Percentiles rank a stretch among this genome's conserved stretches.
Conservation (phyloP, 2,888 invertebrate genomes). For the Plusia festucae region DNA sequence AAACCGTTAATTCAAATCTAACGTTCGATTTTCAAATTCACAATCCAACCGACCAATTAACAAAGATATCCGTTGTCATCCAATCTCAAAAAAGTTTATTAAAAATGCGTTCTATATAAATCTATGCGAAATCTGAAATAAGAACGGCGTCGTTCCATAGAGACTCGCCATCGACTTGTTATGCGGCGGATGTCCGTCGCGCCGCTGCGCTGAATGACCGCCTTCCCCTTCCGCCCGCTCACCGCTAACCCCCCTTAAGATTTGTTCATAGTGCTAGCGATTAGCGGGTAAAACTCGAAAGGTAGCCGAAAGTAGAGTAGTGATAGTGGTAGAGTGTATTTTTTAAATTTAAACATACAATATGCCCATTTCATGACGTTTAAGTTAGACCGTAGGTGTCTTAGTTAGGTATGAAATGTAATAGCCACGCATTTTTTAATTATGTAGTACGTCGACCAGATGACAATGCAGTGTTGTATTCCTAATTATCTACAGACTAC, state of each 20-base stretch:
- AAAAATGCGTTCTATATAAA: slow-evolving; percentile 72
- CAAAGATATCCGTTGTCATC: slow-evolving; percentile 33
- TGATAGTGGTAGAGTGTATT: too few relatives aligned
- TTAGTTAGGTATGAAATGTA: too few relatives aligned
- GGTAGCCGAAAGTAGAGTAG: neutral
- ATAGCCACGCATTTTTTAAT: too few relatives aligned
- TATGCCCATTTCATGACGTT: neutral
- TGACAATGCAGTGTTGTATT: too few relatives aligned
- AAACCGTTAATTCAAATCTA: slow-evolving; percentile 8
- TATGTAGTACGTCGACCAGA: too few relatives aligned
- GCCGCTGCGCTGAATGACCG: slow-evolving; percentile 89
- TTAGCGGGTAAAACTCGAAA: slow-evolving; percentile 49
- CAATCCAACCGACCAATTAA: slow-evolving; percentile 30
- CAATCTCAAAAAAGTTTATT: slow-evolving; percentile 42
- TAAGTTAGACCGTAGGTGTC: too few relatives aligned
- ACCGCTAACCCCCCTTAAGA: slow-evolving; percentile 62
- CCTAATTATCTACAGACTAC: too few relatives aligned
- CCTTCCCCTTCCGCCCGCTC: slow-evolving; percentile 84
- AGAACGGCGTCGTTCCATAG: slow-evolving; percentile 76
- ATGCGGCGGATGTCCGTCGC: slow-evolving; percentile 90
- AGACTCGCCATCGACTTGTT: slow-evolving; percentile 88
- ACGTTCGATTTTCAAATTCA: slow-evolving; percentile 6
- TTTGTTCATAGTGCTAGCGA: slow-evolving; percentile 55
- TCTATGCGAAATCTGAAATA: slow-evolving; percentile 83
- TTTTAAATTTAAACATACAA: too few relatives aligned